Base-by-base conservation (phyloP, 2,888 invertebrate species). In the Eupelmus urozonus region DNA sequence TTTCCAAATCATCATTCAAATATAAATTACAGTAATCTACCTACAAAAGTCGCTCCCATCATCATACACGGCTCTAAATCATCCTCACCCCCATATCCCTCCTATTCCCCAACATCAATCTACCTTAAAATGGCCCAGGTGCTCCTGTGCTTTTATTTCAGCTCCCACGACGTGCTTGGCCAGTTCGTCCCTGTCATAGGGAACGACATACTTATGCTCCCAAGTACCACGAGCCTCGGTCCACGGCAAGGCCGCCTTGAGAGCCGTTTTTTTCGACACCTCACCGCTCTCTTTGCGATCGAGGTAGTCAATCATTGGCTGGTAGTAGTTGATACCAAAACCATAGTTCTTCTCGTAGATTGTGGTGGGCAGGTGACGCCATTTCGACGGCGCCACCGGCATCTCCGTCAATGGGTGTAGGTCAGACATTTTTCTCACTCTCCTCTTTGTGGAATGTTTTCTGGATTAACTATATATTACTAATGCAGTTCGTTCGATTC, bases 281-380 rank as follows among this genome's bases (percentile, higher is more conserved):
- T 82, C 85, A 63, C 87, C 88, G 74, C 85, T 91, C 83, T 93
- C 92, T 90, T 94, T 95, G 59, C 92, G 93, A 86, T 94, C 94
- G 84, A 96, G 93, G 87, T 95, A 96, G 90, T 96, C 95, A 85
- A 96, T 93, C 96, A 96, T 96, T 65, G 96, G 96, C 89, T 96
- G 95, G 90, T 96, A 96, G 90, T 93, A 95, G 90, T 96, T 95
- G 86, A 96, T 95, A 69, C 95, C 95, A 89, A 94, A 95, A 83
- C 94, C 94, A 90, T 96, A 96, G 90, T 96, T 96, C 89, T 94
- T 94, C 87, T 95, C 94, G 91, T 96, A 96, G 77, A 94, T 93
- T 74, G 93, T 89, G 23, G 94, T 94, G 70, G 93, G 93, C 67
- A 83, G 76, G 77, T 87, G 88, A 11, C 84, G 87, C 90, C 90